Percentiles rank a stretch among this genome's conserved stretches.
These are phyloP conservation scores for Sesia bembeciformis DNA, from an alignment of 2,888 invertebrate genomes.

Conservation along the genomic window DNA sequence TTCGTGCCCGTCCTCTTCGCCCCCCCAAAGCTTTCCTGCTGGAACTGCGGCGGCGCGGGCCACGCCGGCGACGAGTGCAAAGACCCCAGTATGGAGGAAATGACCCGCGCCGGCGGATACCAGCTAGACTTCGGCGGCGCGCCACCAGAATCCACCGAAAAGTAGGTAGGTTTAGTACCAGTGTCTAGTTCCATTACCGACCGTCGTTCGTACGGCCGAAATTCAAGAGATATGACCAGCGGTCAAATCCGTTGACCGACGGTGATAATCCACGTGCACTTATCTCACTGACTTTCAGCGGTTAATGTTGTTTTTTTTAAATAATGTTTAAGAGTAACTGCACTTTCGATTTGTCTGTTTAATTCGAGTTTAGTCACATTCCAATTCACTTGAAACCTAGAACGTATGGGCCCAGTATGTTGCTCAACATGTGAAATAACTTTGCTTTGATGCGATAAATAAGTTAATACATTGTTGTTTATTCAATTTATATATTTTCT, in stretches of 20 bases:
- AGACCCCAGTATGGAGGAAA: conserved; percentile 94
- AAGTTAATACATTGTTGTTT: no score
- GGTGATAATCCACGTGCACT: conserved; percentile 36
- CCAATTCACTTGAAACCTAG: conserved; percentile 9
- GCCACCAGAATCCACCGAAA: conserved; percentile 54
- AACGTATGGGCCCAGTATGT: no score
- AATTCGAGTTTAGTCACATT: conserved; percentile 20
- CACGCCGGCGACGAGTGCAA: conserved; percentile 92
- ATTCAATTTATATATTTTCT: no score
- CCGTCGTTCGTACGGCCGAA: no score
- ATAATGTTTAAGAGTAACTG: conserved; percentile 38
- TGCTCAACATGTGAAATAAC: no score
- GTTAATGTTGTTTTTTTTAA: conserved; percentile 19
- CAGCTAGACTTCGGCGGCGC: conserved; percentile 78
- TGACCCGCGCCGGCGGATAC: conserved; percentile 83
- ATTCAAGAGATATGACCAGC: background rate
- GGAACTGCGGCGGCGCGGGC: conserved; percentile 91
- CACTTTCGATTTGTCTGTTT: conserved; percentile 40
- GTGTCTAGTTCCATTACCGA: conserved; percentile 24
- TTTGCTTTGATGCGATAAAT: no score
- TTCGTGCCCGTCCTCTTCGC: conserved; percentile 72
- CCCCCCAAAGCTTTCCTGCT: conserved; percentile 84
- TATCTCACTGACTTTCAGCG: conserved; percentile 28
- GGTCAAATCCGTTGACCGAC: conserved; percentile 20
- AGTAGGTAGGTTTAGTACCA: conserved; percentile 34